Base-by-base conservation (phyloP, 2,797 vertebrate species). In the Fundulus diaphanus region DNA sequence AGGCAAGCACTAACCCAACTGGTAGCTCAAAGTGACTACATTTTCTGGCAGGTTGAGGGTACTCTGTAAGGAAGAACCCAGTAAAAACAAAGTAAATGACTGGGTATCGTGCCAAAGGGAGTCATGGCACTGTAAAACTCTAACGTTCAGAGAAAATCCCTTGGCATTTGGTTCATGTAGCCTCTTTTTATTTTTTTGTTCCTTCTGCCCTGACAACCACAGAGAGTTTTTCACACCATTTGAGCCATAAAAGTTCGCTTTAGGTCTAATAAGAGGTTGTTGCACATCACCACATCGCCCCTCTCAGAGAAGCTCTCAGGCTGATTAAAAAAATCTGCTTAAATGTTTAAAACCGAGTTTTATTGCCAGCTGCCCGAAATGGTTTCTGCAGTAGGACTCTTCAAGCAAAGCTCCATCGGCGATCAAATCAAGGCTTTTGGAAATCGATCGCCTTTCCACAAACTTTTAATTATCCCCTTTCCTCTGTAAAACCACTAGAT, bases 211-310 rank as follows among this genome's bases (percentile, higher is more conserved):
- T 46, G 29, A 52, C 44, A 11, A 63, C 68, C 68, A 65, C 52
- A 79, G 51, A 75, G 35, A 31, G 66, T 48, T 48, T 29, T 44
- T 75, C 82, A 70, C 66, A 74, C 68, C 61, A 42, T 73, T 85
- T 75, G 48, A 12, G 75, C 68, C 52, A 71, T 79, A 76, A 87
- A 87, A 80, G 72, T 69, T 69, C 37, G 35, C 80, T 85, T 81
- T 78, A 63, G 44, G 65, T 78, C 77, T 70, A 81, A 81, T 82
- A 54, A 81, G 68, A 71, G 61, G 77, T 77, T 79, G 81, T 22
- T 67, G 52, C 61, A 20, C 27, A 40, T 75, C 59, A 70, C 72
- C 49, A 15, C 65, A 56, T 54, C 67, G 35, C 73, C 24, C n/a
- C 27, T 82, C 40, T 78, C 79, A 66, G 52, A 49, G 13, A 80